These are phyloP conservation scores for Haplochromis burtoni DNA, from an alignment of 2,113 vertebrate species.

Conservation along the genomic window DNA sequence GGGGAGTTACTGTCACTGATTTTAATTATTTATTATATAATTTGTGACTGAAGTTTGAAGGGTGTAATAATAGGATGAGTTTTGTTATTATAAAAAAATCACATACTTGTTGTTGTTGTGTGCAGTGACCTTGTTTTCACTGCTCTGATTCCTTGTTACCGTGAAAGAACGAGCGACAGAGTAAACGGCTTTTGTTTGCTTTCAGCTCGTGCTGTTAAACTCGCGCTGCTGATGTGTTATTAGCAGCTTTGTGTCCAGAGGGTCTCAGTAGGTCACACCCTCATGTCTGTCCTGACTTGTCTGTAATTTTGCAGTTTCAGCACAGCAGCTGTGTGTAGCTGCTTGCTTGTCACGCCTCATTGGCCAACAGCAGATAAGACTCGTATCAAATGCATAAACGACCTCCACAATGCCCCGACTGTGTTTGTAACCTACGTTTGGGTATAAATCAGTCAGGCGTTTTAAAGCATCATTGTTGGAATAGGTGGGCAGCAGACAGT, in stretches of 20 bases:
- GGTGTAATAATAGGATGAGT: neutral
- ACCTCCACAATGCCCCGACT: neutral
- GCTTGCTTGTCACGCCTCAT: neutral
- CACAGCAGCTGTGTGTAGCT: neutral
- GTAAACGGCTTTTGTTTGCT: neutral
- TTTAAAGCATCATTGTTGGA: neutral
- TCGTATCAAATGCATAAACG: neutral
- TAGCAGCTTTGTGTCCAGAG: neutral
- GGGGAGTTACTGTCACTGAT: accelerated
- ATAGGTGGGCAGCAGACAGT: neutral
- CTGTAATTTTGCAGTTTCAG: neutral
- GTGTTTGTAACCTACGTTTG: neutral
- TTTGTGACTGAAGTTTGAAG: neutral
- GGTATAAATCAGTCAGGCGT: neutral
- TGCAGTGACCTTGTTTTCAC: neutral
- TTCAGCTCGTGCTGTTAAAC: neutral
- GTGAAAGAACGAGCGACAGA: neutral
- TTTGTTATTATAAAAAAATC: neutral
- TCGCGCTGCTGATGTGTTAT: neutral
- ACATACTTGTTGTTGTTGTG: neutral
- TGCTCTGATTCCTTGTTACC: neutral
- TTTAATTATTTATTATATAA: neutral
- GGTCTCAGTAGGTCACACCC: neutral
- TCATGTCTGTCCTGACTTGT: neutral
- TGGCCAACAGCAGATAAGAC: neutral